Percentiles rank a stretch among this genome's conserved stretches.
phyloP scores from a whole-genome alignment of 2,888 invertebrate species.

The Homarus gammarus region DNA sequence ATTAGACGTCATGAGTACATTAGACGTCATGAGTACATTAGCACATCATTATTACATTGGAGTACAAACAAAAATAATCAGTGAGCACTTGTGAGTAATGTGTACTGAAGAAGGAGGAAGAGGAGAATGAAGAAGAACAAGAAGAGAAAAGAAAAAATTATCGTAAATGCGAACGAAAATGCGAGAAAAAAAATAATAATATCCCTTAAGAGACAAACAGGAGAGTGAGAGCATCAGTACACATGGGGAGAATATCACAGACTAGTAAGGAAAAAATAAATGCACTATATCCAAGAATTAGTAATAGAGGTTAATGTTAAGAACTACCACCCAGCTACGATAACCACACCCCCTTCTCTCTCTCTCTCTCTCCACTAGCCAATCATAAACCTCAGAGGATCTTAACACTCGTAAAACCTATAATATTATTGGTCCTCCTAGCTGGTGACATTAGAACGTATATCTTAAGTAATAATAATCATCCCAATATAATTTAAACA shows the following conservation, averaged over 20 bases:
- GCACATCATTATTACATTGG: not conserved
- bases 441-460: no score
- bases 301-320: conserved; percentile 14
- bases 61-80: conserved; percentile 17
- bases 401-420: no score
- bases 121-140: no score
- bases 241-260: conserved; percentile 55
- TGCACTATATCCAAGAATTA: conserved; percentile 46
- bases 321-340: not conserved
- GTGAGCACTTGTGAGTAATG: conserved; percentile 39
- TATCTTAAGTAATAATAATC: no score
- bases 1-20: no score
- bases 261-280: conserved; percentile 62
- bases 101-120: no score
- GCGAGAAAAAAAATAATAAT: no score
- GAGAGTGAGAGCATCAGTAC: conserved; percentile 40
- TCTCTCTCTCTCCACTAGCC: conserved; percentile 1
- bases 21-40: no score
- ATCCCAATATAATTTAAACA: no score
- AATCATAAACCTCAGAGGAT: no score
- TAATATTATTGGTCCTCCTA: no score
- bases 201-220: conserved; percentile 28
- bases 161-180: conserved; percentile 37
- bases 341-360: not conserved
- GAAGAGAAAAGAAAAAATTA: no score